Evolutionary conservation across 2,888 invertebrate species (phyloP), one percentile per base, ranked within the genome.

Genomic region (Andrena trimmerana): DNA sequence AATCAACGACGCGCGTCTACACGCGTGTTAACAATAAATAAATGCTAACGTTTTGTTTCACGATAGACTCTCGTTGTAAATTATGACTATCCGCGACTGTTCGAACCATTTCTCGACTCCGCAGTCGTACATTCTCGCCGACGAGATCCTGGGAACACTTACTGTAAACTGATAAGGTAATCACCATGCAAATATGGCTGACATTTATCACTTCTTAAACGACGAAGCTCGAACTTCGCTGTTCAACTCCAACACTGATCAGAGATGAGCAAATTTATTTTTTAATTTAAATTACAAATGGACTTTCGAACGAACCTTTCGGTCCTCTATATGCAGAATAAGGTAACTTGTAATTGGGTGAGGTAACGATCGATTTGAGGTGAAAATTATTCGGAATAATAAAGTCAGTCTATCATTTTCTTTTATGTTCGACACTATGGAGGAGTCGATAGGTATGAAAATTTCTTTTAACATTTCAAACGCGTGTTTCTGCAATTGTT

Each of bases 1-100:
- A 88, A 88, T 88, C 86, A 88, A 81, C 69, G 76, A 81, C 31
- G 57, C 42, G 31, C 74, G 67, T 71, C 24, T 33, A 69, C 60
- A 63, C 67, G 36, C 52, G 52, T 31, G 24, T 65, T 50, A 83
- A 68, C 24, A 65, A 65, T 69, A 68, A 68, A 71, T 67, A 57
- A 54, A 59, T 71, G 20, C 1, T 68, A 68, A 50, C n/a, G 42
- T 71, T 76, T 69, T 16, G 8, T 68, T 71, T 72, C 8, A 10
- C 59, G 27, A 66, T 73, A 42, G 29, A 60, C 36, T 54, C 13
- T 42, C 66, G 33, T 77, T 68, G 29, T 20, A 36, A 63, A 63
- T n/a, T 2, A 20, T 10, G 48, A 20, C 29, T 57, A 20, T 71
- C 62, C 6, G 29, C 69, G 20, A 33, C 60, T 20, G 16, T 13